Base-by-base conservation (phyloP, 2,888 invertebrate species). In the Callinectes sapidus region DNA sequence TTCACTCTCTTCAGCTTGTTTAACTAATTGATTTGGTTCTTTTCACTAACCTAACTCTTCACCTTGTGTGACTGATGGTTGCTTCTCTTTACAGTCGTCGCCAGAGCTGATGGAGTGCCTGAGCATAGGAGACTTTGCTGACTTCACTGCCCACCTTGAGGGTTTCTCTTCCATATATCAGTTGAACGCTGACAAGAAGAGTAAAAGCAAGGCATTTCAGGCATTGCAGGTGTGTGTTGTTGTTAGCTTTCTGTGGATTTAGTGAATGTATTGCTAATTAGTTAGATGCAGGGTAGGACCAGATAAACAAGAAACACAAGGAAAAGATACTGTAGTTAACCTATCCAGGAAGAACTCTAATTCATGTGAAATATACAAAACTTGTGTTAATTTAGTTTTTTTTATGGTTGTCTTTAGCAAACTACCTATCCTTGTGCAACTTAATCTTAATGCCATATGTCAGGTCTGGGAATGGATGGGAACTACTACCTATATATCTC, bases 111-210 rank as follows among this genome's bases (percentile, higher is more conserved):
- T 98, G 1, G 97, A 97, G 94, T 98, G 98, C 95, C 96, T 98
- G 92, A 97, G 97, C 88, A 96, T 97, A 32, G 98, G 98, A 5
- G 98, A 99, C 96, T 99, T 99, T 96, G 97, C 97, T 2, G 98
- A 98, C 96, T 98, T 99, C 95, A 98, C 98, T 1, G 97, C 97
- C 13, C 99, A 99, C 95, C 96, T 99, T n/a, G 98, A 99, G 96
- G 97, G 98, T 0, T 96, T 98, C 35, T 97, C 98, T 35, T 98
- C 98, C 28, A 98, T 99, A 93, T 99, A 99, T 96, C 98, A 98
- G 95, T 96, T 99, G 18, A 98, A 98, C 96, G 98, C 98, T 16
- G 99, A 99, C 95, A 98, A 98, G 95, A 98, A 98, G 96, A 97
- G 98, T 14, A 99, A 98, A 96, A 98, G 97, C 95, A 98, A 99